Evolutionary conservation across 2,797 vertebrate species (phyloP), one percentile per base, ranked within the genome.

Genomic region (Menidia menidia): DNA sequence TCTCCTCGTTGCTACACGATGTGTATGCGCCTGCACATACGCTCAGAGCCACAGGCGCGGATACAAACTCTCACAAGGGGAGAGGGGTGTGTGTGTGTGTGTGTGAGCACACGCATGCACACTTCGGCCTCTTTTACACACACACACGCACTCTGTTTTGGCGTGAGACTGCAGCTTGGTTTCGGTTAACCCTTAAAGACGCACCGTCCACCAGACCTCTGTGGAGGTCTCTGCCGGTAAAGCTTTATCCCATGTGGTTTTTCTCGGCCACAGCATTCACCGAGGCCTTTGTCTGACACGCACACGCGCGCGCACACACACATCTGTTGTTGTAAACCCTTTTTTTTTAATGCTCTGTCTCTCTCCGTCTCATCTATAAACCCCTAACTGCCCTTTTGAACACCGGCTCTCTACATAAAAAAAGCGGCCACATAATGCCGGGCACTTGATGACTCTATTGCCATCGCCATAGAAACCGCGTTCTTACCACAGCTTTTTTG

Each of bases 251-350:
- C 69, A 55, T 45, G 74, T 69, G 75, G 50, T 57, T 74, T 74
- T 84, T 25, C 68, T 44, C 7, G 64, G 71, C 72, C 55, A 52
- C 50, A 32, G 64, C 72, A 43, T 75, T 80, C 64, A 63, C 61
- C 66, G 31, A 71, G 44, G 65, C 32, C 63, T 47, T 52, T 31
- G 64, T 59, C 53, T 69, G 12, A 44, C 43, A 44, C 43, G 15
- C 43, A 44, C 43, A 44, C 43, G 15, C 43, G 15, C 43, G 15
- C 43, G 15, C 43, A 32, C 42, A 64, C 51, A 69, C 43, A 35
- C 63, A 65, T 78, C 78, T 73, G 70, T 80, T 81, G 66, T 77
- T 75, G 64, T 73, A 82, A 70, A 84, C 72, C 80, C 75, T 87
- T 77, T 85, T 69, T 74, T 85, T 69, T 74, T 59, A 35, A 31